A percentile compares a stretch with the other conserved stretches of the same genome.
phyloP scores from a whole-genome alignment of 2,888 invertebrate species.

The Clitarchus hookeri region DNA sequence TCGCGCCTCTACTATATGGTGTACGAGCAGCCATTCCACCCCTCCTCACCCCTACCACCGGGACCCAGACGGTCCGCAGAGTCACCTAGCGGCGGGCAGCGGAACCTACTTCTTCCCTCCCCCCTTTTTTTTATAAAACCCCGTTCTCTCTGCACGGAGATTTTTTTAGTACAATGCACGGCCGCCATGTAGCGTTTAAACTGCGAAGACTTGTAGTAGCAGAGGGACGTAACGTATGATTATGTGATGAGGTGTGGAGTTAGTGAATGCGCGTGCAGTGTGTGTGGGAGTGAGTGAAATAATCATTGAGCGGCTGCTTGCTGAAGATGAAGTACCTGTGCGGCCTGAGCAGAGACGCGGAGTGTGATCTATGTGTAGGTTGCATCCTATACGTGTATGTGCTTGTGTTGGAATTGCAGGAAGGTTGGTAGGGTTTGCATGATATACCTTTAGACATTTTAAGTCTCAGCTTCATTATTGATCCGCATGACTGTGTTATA shows the following conservation, averaged over 20 bases:
- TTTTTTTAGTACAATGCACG: conserved; percentile 33
- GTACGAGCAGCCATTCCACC: conserved; percentile 17
- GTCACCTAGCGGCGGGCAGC: conserved; percentile 45
- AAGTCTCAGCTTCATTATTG: not conserved
- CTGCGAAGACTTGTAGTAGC: conserved; percentile 17
- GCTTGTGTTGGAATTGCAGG: conserved; percentile 9
- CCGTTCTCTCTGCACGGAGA: conserved; percentile 15
- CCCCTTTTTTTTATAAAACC: not conserved
- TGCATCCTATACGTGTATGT: conserved; percentile 15
- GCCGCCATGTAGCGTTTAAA: conserved; percentile 34
- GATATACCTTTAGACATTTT: conserved; percentile 7
- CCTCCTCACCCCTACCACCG: conserved; percentile 30
- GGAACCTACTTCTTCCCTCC: conserved; percentile 16
- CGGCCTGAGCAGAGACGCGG: conserved; percentile 18
- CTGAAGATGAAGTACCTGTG: conserved; percentile 22
- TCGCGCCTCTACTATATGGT: conserved; percentile 21
- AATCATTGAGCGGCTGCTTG: conserved; percentile 5
- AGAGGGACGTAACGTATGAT: conserved; percentile 15
- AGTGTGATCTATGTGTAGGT: conserved; percentile 22
- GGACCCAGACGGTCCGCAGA: conserved; percentile 44
- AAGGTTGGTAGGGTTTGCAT: conserved; percentile 14
- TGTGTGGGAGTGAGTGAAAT: not conserved
- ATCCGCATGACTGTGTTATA: not conserved
- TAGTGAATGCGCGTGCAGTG: not conserved
- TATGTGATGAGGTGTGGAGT: not conserved